phyloP scores from a whole-genome alignment of 2,797 vertebrate genomes.

The Dermochelys coriacea region DNA sequence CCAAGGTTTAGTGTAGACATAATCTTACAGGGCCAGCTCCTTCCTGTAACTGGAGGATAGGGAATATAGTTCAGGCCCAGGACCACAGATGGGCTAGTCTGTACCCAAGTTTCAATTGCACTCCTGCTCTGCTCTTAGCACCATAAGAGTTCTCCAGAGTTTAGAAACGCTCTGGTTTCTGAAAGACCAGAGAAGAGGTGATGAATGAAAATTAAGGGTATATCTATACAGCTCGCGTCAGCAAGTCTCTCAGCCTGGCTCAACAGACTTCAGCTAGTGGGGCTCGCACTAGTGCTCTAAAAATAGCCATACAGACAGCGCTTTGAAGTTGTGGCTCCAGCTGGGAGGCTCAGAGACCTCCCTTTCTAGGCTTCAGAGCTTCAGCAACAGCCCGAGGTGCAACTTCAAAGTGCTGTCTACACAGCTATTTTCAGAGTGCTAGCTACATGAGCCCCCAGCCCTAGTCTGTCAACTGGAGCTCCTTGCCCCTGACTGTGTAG shows the following conservation, averaged over 20 bases:
- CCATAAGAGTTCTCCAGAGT: background rate
- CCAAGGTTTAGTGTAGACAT: background rate
- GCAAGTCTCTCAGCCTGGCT: background rate
- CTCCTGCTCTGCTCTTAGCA: background rate
- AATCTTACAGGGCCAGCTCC: background rate
- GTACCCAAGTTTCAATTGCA: background rate
- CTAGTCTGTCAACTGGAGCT: background rate
- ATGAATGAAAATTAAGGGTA: background rate
- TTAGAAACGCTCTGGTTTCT: background rate
- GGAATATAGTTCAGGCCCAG: background rate
- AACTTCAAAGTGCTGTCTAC: background rate
- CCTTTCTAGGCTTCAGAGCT: background rate
- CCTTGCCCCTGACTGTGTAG: background rate
- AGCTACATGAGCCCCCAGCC: background rate
- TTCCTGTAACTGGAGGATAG: background rate
- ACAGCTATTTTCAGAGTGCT: background rate
- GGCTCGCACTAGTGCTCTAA: background rate
- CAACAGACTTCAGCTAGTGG: background rate
- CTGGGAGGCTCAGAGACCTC: too few species aligned
- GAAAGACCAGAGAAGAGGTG: background rate
- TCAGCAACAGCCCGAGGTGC: background rate
- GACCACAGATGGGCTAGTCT: background rate
- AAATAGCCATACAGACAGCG: background rate
- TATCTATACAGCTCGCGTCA: background rate
- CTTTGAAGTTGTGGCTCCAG: background rate